phyloP scores from a whole-genome alignment of 2,888 invertebrate species.

The Dichetophora obliterata region DNA sequence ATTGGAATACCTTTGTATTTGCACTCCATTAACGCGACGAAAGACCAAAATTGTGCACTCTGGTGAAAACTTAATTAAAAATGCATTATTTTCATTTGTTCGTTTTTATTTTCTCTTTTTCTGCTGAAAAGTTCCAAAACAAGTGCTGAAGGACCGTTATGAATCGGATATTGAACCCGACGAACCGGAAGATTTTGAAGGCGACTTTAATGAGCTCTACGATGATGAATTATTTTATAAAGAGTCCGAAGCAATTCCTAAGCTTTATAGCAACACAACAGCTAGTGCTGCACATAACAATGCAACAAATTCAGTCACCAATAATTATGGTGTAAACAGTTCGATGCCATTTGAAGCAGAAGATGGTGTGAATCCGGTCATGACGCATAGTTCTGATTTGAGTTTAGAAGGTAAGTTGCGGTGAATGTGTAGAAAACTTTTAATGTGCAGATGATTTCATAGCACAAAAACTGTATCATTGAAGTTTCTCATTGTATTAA shows the following conservation, averaged over 20 bases:
- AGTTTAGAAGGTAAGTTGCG: slow-evolving; percentile 64
- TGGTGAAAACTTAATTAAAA: slow-evolving; percentile 14
- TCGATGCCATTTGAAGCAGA: slow-evolving; percentile 58
- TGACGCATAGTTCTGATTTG: slow-evolving; percentile 66
- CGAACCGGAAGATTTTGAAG: slow-evolving; percentile 75
- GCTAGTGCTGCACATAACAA: slow-evolving; percentile 52
- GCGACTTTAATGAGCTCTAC: slow-evolving; percentile 72
- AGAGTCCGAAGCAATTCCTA: slow-evolving; percentile 73
- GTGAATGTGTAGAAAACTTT: too few relatives aligned
- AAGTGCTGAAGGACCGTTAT: slow-evolving; percentile 85
- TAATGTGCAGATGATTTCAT: too few relatives aligned
- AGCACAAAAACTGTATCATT: too few relatives aligned
- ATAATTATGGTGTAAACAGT: slow-evolving; percentile 53
- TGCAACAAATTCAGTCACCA: slow-evolving; percentile 51
- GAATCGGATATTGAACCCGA: slow-evolving; percentile 84
- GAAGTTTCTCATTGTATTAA: too few relatives aligned
- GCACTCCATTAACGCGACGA: neutral
- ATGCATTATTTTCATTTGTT: neutral
- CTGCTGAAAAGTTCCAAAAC: slow-evolving; percentile 79
- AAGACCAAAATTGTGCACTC: neutral
- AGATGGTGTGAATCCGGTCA: slow-evolving; percentile 64
- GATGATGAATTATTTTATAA: slow-evolving; percentile 73
- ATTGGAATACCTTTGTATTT: neutral
- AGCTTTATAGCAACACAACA: slow-evolving; percentile 68
- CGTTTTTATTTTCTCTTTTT: slow-evolving; percentile 8